Percentiles rank a stretch among this genome's conserved stretches.
phyloP scores from a whole-genome alignment of 2,113 vertebrate genomes.

The Urocynchramus pylzowi region DNA sequence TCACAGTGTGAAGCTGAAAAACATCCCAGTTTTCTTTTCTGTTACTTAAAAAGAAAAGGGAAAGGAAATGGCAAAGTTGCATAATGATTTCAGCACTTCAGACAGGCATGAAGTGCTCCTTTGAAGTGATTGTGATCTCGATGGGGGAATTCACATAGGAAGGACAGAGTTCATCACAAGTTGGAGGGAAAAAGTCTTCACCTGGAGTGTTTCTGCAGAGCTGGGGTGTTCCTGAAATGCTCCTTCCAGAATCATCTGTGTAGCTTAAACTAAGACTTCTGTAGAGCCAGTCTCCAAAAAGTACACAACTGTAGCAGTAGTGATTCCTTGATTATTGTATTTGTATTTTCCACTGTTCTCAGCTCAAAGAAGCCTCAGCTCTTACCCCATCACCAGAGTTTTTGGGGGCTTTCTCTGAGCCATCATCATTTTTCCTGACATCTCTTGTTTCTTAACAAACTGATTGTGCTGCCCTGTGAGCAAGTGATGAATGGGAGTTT shows the following conservation, averaged over 20 bases:
- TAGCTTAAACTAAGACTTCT: background rate
- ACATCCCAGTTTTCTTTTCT: background rate
- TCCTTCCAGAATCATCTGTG: background rate
- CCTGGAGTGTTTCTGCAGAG: background rate
- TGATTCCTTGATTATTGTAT: background rate
- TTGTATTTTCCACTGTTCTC: background rate
- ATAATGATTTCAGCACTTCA: background rate
- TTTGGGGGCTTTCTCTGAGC: background rate
- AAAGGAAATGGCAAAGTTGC: background rate
- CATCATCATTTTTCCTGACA: background rate
- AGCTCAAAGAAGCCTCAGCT: background rate
- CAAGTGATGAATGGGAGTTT: background rate
- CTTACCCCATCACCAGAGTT: background rate
- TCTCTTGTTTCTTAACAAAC: background rate
- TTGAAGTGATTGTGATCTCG: background rate
- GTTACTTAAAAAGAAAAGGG: background rate
- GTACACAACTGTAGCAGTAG: background rate
- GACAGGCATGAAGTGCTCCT: background rate
- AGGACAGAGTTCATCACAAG: background rate
- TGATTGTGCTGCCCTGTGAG: background rate
- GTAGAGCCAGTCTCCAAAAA: background rate
- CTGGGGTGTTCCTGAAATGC: background rate
- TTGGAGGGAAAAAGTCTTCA: background rate
- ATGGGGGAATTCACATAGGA: background rate
- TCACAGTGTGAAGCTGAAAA: constrained; percentile 6